phyloP scores from a whole-genome alignment of 2,113 vertebrate genomes.

The Balaeniceps rex region DNA sequence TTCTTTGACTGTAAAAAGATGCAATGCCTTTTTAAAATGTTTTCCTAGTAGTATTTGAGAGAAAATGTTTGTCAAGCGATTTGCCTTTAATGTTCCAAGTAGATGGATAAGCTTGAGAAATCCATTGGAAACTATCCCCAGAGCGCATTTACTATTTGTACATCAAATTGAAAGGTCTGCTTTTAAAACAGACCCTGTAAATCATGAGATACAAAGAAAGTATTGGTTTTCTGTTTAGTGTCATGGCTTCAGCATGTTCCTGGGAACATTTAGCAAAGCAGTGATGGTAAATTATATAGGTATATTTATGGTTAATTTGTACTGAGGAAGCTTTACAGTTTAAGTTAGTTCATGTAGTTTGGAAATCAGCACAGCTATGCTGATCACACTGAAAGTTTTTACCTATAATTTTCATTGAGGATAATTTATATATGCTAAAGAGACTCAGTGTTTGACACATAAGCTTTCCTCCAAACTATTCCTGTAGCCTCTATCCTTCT shows the following conservation, averaged over 20 bases:
- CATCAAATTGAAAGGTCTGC: background rate
- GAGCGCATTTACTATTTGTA: conserved; percentile 15
- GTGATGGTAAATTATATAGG: background rate
- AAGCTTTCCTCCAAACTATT: background rate
- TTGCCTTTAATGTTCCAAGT: background rate
- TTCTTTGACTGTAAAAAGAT: background rate
- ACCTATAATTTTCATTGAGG: background rate
- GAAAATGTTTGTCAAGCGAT: conserved; percentile 10
- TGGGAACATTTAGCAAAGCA: background rate
- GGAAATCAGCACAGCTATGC: background rate
- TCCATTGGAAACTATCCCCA: conserved; percentile 11
- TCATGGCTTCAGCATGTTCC: background rate
- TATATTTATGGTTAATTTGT: background rate
- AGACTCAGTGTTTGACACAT: background rate
- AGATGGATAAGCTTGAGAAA: background rate
- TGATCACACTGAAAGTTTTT: background rate
- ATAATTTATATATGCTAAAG: background rate
- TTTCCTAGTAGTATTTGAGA: background rate
- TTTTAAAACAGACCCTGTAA: conserved; percentile 15
- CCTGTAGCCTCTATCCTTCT: background rate
- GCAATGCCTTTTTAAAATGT: background rate
- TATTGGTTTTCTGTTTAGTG: background rate
- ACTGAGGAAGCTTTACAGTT: background rate
- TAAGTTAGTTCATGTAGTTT: background rate
- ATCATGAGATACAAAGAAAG: background rate